Conservation (phyloP, 2,797 vertebrate species). For the Falco biarmicus region DNA sequence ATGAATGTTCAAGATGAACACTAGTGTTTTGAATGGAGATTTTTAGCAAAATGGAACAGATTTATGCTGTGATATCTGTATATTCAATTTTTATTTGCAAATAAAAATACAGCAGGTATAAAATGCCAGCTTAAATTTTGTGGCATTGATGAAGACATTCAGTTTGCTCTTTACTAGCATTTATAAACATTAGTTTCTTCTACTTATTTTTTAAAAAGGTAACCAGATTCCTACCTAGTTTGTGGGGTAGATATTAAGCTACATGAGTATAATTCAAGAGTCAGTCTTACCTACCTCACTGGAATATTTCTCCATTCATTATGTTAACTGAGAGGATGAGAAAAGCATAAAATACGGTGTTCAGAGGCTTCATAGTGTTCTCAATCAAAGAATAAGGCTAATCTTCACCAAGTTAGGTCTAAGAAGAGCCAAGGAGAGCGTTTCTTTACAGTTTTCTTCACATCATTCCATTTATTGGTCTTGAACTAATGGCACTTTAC, state of each 20-base stretch:
- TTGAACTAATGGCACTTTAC: slow-evolving; percentile 3
- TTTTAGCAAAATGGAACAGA: background rate
- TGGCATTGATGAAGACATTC: background rate
- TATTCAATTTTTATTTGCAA: background rate
- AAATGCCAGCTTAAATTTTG: background rate
- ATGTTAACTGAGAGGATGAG: background rate
- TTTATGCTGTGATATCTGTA: background rate
- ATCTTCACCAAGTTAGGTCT: background rate
- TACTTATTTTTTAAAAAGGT: background rate
- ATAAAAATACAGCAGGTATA: background rate
- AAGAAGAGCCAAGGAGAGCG: background rate
- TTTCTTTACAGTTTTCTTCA: slow-evolving; percentile 10
- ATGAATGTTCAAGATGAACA: background rate
- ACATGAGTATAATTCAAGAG: background rate
- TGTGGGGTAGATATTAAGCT: background rate
- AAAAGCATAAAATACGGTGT: background rate
- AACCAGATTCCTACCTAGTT: background rate
- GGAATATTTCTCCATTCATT: background rate
- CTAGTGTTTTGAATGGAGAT: background rate
- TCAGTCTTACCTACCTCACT: background rate
- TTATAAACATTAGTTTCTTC: background rate
- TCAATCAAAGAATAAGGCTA: background rate
- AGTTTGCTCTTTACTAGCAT: background rate
- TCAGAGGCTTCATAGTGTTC: background rate
- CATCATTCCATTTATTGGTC: background rate